Base-by-base conservation (phyloP, 2,797 vertebrate genomes). In the Rhinichthys osculus region DNA sequence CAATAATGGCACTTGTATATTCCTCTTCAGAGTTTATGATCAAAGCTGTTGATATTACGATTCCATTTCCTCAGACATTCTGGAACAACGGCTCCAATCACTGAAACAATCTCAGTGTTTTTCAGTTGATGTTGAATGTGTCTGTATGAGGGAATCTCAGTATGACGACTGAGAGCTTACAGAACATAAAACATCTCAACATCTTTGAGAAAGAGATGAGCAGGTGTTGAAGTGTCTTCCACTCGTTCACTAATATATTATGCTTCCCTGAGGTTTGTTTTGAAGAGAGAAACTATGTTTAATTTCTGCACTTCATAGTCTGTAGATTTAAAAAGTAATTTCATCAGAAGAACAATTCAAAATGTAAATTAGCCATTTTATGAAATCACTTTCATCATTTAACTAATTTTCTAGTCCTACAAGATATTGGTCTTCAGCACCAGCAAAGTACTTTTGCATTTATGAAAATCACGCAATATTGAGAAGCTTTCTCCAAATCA, bases 1-100 rank as follows among this genome's bases (percentile, higher is more conserved):
- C 19, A 5, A 42, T 57, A 57, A 59, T 35, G 50, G 35, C 42
- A 8, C 81, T 73, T 44, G 52, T 47, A 9, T 59, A 33, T 10
- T 47, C 17, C 69, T 44, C 69, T 71, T 70, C 47, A 40, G 35
- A 10, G 69, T 82, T 81, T 62, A 33, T 71, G n/a, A 38, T 33
- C 66, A 52, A 1, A 8, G 30, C 47, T 21, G 66, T 81, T 81
- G 66, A 50, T 66, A 81, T 81, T 66, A 81, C 47, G 21, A 70
- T 54, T 80, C n/a, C n/a, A 30, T 79, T 79, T 79, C 78, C 64
- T 70, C 80, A 57, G 67, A 42, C 17, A 27, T 33, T n/a, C 23
- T 71, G 33, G 33, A 82, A 71, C 67, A 82, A 81, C n/a, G 66
- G 21, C 66, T 19, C 5, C 33, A 27, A 30, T 71, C 66, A 30